phyloP scores from a whole-genome alignment of 2,888 invertebrate genomes.

The Drosophila barbarae region DNA sequence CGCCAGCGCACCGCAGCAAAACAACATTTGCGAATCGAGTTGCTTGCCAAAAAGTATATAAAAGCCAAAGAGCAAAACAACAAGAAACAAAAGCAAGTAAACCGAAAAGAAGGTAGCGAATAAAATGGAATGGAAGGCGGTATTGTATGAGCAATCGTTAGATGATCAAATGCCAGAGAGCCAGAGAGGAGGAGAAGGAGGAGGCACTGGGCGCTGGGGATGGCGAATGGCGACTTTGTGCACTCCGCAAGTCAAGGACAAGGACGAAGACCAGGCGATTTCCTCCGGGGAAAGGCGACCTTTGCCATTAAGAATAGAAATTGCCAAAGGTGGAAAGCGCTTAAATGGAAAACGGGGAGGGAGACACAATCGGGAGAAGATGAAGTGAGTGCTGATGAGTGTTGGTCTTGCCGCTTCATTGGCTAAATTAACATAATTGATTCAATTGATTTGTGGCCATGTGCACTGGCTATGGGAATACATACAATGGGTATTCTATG shows the following conservation, averaged over 20 bases:
- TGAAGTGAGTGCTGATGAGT: slow-evolving; percentile 15
- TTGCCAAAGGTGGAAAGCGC: slow-evolving; percentile 11
- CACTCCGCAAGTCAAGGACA: slow-evolving; percentile 64
- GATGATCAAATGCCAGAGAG: slow-evolving; percentile 31
- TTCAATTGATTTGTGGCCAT: slow-evolving; percentile 63
- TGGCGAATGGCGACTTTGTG: slow-evolving; percentile 39
- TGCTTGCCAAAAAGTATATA: slow-evolving; percentile 50
- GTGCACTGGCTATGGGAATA: slow-evolving; percentile 23
- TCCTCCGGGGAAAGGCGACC: slow-evolving; percentile 46
- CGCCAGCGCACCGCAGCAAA: slow-evolving; percentile 44
- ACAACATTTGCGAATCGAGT: slow-evolving; percentile 43
- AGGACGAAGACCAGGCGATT: slow-evolving; percentile 27
- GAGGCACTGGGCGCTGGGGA: slow-evolving; percentile 46
- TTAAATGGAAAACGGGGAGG: slow-evolving; percentile 9
- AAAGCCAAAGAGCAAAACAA: slow-evolving; percentile 3
- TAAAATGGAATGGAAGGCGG: slow-evolving; percentile 18
- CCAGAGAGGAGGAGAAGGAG: slow-evolving; percentile 2
- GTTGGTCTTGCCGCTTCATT: slow-evolving; percentile 58
- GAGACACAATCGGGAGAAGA: slow-evolving; percentile 1
- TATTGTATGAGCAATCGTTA: slow-evolving; percentile 14
- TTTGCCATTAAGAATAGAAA: slow-evolving; percentile 56
- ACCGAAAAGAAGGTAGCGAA: slow-evolving; percentile 11
- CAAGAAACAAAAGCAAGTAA: slow-evolving; percentile 43
- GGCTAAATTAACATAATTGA: slow-evolving; percentile 72
- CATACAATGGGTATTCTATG: slow-evolving; percentile 13